phyloP scores from a whole-genome alignment of 2,797 vertebrate species.

The Steatocranus sp. region DNA sequence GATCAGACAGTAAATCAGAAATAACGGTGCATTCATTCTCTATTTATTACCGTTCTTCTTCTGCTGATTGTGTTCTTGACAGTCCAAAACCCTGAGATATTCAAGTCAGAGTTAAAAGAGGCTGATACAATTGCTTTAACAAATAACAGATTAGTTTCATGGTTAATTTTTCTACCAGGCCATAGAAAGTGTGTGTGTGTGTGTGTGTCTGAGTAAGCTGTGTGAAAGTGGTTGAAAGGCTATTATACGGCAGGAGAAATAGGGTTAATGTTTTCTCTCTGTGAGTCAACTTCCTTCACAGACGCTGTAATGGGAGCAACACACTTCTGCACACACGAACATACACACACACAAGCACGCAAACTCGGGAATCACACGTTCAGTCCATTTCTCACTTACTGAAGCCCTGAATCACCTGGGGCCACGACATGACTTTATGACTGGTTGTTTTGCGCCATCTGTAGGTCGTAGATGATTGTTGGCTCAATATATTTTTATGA shows the following conservation, averaged over 20 bases:
- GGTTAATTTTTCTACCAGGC: background rate
- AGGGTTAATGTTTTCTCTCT: constrained; percentile 4
- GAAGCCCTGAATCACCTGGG: background rate
- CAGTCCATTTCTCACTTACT: background rate
- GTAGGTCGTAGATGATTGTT: constrained; percentile 20
- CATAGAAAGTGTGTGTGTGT: background rate
- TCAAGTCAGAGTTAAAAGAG: background rate
- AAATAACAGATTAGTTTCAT: background rate
- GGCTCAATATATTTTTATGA: background rate
- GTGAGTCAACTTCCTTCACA: constrained; percentile 42
- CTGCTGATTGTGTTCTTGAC: background rate
- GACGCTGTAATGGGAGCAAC: constrained; percentile 27
- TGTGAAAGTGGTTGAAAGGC: background rate
- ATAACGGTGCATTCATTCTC: background rate
- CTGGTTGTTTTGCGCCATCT: constrained; percentile 65
- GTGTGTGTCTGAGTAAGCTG: background rate
- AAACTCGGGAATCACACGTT: background rate
- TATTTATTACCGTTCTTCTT: background rate
- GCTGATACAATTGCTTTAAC: background rate
- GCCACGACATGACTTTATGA: background rate
- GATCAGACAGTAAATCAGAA: background rate
- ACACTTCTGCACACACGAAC: background rate
- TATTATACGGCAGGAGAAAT: background rate
- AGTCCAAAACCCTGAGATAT: background rate
- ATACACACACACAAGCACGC: background rate